Evolutionary conservation across 2,113 vertebrate species (phyloP).

Genomic region (Corydoras sp.): DNA sequence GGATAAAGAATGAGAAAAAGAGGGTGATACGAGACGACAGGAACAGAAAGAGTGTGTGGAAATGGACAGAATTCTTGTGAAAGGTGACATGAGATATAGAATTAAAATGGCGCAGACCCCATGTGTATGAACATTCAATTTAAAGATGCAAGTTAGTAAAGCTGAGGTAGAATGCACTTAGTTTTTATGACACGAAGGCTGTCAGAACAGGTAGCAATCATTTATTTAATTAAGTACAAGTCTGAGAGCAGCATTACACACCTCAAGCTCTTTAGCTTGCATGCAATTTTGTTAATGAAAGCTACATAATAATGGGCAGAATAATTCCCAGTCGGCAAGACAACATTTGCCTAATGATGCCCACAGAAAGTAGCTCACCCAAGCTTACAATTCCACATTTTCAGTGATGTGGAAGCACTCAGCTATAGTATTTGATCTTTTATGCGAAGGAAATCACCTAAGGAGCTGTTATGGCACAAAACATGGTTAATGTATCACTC

Average conservation of each 20-base stretch:
- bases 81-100: constrained; percentile 21
- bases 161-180: constrained; percentile 17
- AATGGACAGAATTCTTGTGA: constrained; percentile 21
- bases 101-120: neutral
- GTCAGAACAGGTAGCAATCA: constrained; percentile 28
- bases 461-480: constrained; percentile 54
- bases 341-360: constrained; percentile 39
- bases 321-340: constrained; percentile 43
- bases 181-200: constrained; percentile 9
- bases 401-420: constrained; percentile 26
- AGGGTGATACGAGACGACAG: neutral
- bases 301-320: constrained; percentile 40
- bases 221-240: constrained; percentile 30
- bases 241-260: constrained; percentile 23
- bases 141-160: constrained; percentile 12
- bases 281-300: constrained; percentile 34
- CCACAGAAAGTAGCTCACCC: constrained; percentile 36
- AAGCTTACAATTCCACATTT: constrained; percentile 33
- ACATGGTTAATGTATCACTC: constrained; percentile 53
- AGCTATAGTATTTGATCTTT: constrained; percentile 9
- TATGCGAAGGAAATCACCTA: constrained; percentile 36
- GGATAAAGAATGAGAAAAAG: neutral
- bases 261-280: constrained; percentile 21
- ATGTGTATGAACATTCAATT: constrained; percentile 20
- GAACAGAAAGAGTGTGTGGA: neutral